A percentile compares a stretch with the other conserved stretches of the same genome.
phyloP scores from a whole-genome alignment of 2,113 vertebrate species.

The Dascyllus trimaculatus region DNA sequence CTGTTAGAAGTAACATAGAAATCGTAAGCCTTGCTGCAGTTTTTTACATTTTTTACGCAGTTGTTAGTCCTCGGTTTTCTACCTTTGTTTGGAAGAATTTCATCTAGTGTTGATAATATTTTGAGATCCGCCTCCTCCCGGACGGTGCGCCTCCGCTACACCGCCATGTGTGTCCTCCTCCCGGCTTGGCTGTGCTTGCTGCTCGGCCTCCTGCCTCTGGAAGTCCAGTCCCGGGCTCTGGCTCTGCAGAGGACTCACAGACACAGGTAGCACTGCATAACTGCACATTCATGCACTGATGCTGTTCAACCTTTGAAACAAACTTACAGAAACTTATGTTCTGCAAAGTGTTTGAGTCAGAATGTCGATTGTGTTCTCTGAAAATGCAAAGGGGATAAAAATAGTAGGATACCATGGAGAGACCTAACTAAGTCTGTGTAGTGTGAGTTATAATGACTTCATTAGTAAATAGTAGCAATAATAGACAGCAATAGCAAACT shows the following conservation, averaged over 20 bases:
- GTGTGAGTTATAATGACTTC: too few species aligned
- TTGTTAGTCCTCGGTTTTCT: not conserved
- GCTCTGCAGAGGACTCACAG: conserved; percentile 44
- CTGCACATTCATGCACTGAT: not conserved
- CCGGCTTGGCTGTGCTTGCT: conserved; percentile 71
- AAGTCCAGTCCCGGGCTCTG: conserved; percentile 57
- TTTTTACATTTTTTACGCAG: not conserved
- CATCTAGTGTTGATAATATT: not conserved
- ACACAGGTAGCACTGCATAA: conserved; percentile 64
- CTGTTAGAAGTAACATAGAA: not conserved
- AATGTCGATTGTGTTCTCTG: too few species aligned
- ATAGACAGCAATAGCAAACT: too few species aligned
- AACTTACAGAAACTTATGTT: too few species aligned
- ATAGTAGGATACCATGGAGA: too few species aligned
- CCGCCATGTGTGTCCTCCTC: conserved; percentile 61
- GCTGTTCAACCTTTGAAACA: too few species aligned
- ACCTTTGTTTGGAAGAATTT: not conserved
- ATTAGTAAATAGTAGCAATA: too few species aligned
- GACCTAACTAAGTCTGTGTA: too few species aligned
- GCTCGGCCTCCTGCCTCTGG: conserved; percentile 70
- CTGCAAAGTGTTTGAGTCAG: too few species aligned
- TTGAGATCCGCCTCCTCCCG: conserved; percentile 4
- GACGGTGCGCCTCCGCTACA: conserved; percentile 21
- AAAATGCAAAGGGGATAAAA: too few species aligned
- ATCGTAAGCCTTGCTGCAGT: not conserved